Evolutionary conservation across 2,113 vertebrate genomes (phyloP).

Genomic region (Microcebus ravelobensis): DNA sequence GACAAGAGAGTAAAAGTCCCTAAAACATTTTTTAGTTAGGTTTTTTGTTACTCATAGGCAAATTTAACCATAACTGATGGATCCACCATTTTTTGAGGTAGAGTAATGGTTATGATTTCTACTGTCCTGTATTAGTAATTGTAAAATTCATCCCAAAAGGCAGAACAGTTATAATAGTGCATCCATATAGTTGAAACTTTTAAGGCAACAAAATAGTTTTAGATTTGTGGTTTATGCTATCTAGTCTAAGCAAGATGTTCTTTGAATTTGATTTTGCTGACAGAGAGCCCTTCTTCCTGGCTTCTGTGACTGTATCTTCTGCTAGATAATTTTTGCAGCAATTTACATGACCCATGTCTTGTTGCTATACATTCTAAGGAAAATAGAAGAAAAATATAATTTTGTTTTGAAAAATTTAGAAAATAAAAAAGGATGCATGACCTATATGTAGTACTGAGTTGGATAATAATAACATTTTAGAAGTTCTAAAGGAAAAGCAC

Average conservation of each 20-base stretch:
- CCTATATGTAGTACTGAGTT: not conserved
- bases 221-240: not conserved
- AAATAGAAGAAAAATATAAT: no score
- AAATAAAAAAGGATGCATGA: no score
- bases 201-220: not conserved
- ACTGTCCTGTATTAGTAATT: not conserved
- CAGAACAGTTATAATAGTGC: not conserved
- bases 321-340: not conserved
- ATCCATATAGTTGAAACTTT: not conserved
- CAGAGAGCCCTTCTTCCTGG: not conserved
- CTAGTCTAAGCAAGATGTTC: not conserved
- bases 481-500: not conserved
- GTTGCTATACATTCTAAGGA: no score
- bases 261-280: not conserved
- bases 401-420: no score
- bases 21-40: not conserved
- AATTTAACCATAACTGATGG: not conserved
- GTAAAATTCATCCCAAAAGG: slow-evolving; percentile 9
- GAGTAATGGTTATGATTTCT: not conserved
- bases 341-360: not conserved
- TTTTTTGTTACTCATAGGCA: not conserved
- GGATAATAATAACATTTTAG: not conserved
- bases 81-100: not conserved
- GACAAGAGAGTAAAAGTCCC: not conserved
- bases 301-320: not conserved